Percentiles rank a stretch among this genome's conserved stretches.
phyloP scores from a whole-genome alignment of 2,888 invertebrate species.

The Leptinotarsa peninsularis region DNA sequence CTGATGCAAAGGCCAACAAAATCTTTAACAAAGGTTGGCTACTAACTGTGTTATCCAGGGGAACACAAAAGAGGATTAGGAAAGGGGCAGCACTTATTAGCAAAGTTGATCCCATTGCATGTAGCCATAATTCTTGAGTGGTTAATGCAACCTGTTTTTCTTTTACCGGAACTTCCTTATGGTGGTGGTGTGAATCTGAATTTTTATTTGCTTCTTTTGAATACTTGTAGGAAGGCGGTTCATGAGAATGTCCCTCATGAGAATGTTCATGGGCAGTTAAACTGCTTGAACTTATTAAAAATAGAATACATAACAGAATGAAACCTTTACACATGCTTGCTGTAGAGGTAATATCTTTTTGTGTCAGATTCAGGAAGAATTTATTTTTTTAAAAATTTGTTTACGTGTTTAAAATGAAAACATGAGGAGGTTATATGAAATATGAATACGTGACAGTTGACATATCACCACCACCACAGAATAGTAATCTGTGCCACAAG shows the following conservation, averaged over 20 bases:
- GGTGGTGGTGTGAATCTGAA: conserved; percentile 37
- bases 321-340: not conserved
- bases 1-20: conserved; percentile 92
- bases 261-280: conserved; percentile 5
- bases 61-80: conserved; percentile 91
- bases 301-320: not conserved
- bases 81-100: conserved; percentile 96
- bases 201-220: conserved; percentile 74
- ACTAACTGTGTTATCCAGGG: conserved; percentile 86
- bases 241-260: conserved; percentile 61
- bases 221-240: conserved; percentile 85
- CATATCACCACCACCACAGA: no score
- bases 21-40: conserved; percentile 90
- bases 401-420: conserved; percentile 1
- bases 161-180: conserved; percentile 39
- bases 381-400: not conserved
- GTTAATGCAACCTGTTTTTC: conserved; percentile 43
- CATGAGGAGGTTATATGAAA: not conserved
- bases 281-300: not conserved
- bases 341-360: not conserved
- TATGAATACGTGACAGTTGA: not conserved
- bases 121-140: conserved; percentile 73
- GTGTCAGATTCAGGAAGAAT: not conserved
- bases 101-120: conserved; percentile 90
- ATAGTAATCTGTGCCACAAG: no score